Evolutionary conservation across 2,113 vertebrate species (phyloP).

Genomic region (Ophthalmolycus amberensis): DNA sequence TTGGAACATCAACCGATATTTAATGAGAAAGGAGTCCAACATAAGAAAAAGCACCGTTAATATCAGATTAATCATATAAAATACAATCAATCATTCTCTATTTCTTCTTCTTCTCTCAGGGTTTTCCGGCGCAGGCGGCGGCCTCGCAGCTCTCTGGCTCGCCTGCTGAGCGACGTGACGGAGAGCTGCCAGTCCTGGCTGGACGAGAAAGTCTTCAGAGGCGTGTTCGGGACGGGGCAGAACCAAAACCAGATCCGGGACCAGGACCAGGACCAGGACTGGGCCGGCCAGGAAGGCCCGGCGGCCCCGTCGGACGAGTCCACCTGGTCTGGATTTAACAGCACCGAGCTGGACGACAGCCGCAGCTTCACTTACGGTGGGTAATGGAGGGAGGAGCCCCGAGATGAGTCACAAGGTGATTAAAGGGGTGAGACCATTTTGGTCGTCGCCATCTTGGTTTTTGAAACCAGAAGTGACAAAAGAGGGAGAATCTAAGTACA

Average conservation of each 20-base stretch:
- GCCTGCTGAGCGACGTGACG: constrained; percentile 79
- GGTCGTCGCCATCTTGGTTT: no score
- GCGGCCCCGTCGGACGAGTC: constrained; percentile 43
- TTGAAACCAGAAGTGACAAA: no score
- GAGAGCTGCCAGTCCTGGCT: constrained; percentile 84
- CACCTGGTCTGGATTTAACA: constrained; percentile 61
- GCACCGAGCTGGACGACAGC: constrained; percentile 58
- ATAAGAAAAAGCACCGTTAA: no score
- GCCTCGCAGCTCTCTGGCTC: constrained; percentile 77
- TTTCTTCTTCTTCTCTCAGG: constrained; percentile 60
- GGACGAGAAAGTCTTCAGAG: constrained; percentile 77
- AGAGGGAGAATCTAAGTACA: no score
- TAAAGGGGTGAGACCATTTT: no score
- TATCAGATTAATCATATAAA: no score
- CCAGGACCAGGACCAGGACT: not conserved
- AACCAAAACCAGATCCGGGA: not conserved
- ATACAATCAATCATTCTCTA: no score
- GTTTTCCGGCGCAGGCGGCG: constrained; percentile 85
- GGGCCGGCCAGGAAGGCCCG: not conserved
- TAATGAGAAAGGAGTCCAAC: no score
- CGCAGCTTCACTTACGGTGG: constrained; percentile 75
- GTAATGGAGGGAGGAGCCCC: not conserved
- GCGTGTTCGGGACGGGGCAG: constrained; percentile 39
- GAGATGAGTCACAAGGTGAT: not conserved
- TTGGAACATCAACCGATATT: no score